Percentiles rank a stretch among this genome's conserved stretches.
phyloP scores from a whole-genome alignment of 2,888 invertebrate genomes.

The Coenonympha arcania region DNA sequence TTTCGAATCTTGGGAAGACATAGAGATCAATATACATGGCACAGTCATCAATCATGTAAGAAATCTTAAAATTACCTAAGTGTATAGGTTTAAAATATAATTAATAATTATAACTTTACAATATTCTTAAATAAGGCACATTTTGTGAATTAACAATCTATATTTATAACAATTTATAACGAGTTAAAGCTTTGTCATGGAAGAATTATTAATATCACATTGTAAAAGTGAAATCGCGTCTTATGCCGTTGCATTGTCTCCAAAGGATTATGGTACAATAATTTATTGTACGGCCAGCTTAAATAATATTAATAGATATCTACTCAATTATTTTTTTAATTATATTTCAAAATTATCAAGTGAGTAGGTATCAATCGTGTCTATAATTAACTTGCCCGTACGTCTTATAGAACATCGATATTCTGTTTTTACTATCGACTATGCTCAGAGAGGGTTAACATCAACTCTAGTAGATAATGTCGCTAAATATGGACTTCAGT shows the following conservation, averaged over 20 bases:
- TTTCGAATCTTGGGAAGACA: slow-evolving; percentile 47
- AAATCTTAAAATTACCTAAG: slow-evolving; percentile 14
- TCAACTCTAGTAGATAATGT: neutral
- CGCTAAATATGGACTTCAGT: slow-evolving; percentile 2
- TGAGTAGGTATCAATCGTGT: no score
- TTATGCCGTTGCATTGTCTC: neutral
- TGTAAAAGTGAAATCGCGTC: slow-evolving; percentile 23
- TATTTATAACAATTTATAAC: slow-evolving; percentile 54
- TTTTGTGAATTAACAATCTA: slow-evolving; percentile 29
- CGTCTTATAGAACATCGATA: no score
- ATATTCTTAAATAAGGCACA: slow-evolving; percentile 40
- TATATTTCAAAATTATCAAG: no score
- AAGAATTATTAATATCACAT: slow-evolving; percentile 67
- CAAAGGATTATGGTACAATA: neutral
- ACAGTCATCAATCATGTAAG: slow-evolving; percentile 21
- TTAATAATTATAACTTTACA: slow-evolving; percentile 22
- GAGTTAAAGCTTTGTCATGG: slow-evolving; percentile 72
- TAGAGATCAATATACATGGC: slow-evolving; percentile 68
- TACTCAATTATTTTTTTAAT: no score
- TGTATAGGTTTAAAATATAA: neutral
- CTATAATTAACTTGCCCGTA: no score
- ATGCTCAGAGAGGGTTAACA: neutral
- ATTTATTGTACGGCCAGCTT: neutral
- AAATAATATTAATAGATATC: no score
- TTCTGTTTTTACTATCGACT: neutral